Percentiles rank a stretch among this genome's conserved stretches.
These are phyloP conservation scores for Laterallus jamaicensis DNA, from an alignment of 2,113 vertebrate genomes.

Conservation along the genomic window DNA sequence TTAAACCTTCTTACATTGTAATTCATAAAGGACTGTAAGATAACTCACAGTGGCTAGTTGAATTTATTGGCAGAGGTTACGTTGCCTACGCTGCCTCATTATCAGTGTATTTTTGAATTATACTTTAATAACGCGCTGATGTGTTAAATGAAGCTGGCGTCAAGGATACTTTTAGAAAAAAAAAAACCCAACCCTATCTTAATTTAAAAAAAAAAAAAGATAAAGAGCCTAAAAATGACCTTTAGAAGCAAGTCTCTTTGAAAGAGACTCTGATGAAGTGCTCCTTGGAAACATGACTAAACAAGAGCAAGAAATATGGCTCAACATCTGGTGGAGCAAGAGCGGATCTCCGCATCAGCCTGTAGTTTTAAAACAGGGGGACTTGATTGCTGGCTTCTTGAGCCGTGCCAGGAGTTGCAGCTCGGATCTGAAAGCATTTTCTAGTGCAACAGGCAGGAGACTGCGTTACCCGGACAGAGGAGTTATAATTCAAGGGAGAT, in stretches of 20 bases:
- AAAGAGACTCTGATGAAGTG: background rate
- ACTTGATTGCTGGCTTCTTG: background rate
- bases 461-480: background rate
- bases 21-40: background rate
- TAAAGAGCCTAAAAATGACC: background rate
- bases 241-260: background rate
- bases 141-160: background rate
- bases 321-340: background rate
- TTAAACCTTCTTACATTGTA: background rate
- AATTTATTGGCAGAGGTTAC: background rate
- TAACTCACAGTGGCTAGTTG: background rate
- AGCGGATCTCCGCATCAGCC: background rate
- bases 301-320: background rate
- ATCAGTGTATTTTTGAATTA: background rate
- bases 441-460: background rate
- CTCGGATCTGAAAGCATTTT: constrained; percentile 1
- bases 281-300: background rate
- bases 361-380: background rate
- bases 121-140: background rate
- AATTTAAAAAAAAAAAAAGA: background rate
- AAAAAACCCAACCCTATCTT: background rate
- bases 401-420: background rate
- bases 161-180: background rate
- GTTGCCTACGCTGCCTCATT: background rate
- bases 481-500: constrained; percentile 36